Conservation (phyloP, 2,797 vertebrate genomes). For the Hafferia zeledoni region DNA sequence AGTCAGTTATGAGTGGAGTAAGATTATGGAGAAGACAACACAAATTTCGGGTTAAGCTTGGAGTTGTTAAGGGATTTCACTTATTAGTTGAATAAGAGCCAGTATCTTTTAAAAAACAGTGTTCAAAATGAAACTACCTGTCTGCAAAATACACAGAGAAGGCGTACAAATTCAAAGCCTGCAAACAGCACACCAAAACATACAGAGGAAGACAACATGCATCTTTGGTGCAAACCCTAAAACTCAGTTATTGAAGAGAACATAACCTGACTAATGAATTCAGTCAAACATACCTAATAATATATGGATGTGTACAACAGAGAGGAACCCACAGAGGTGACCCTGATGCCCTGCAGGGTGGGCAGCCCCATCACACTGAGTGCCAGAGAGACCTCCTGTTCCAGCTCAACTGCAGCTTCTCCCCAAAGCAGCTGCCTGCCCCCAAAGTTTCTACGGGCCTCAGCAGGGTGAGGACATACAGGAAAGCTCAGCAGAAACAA, state of each 20-base stretch:
- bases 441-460: neutral
- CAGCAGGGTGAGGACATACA: neutral
- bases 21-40: constrained; percentile 14
- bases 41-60: neutral
- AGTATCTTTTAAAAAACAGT: neutral
- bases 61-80: neutral
- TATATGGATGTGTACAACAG: accelerated
- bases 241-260: neutral
- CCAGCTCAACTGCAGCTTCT: neutral
- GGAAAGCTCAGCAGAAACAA: neutral
- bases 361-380: neutral
- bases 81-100: neutral
- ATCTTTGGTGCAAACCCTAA: neutral
- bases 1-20: neutral
- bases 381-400: neutral
- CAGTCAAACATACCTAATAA: neutral
- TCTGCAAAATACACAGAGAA: neutral
- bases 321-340: neutral
- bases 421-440: neutral
- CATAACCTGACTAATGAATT: neutral
- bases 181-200: neutral
- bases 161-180: neutral
- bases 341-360: neutral
- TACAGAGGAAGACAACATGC: neutral
- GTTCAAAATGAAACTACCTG: neutral